Conservation (phyloP, 1,140 invertebrate species). For the Eupristina koningsbergeri region DNA sequence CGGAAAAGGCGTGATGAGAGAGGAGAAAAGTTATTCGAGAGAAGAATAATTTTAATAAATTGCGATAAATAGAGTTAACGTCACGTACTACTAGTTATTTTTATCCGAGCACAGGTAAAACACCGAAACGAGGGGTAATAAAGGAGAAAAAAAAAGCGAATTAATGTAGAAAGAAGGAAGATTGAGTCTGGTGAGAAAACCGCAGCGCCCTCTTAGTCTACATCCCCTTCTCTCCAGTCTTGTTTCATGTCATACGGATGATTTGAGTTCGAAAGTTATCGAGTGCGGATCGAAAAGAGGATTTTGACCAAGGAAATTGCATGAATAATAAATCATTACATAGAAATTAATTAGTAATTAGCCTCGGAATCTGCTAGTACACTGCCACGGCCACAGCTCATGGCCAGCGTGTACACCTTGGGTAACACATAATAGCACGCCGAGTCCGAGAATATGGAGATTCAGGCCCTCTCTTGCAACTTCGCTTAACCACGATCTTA, state of each 20-base stretch:
- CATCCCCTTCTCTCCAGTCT: background rate
- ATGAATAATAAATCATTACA: background rate
- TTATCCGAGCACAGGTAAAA: background rate
- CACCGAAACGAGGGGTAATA: background rate
- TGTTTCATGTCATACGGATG: background rate
- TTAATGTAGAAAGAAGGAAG: background rate
- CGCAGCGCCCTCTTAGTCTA: conserved; percentile 17
- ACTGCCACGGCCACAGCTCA: background rate
- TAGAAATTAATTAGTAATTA: too few relatives aligned
- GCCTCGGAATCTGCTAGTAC: background rate
- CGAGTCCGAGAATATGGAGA: conserved; percentile 22
- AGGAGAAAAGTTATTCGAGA: too few relatives aligned
- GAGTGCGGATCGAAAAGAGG: background rate
- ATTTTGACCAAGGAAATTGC: too few relatives aligned
- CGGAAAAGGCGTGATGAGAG: too few relatives aligned
- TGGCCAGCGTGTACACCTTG: background rate
- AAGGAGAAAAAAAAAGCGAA: too few relatives aligned
- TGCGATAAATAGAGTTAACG: background rate
- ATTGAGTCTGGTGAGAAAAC: background rate
- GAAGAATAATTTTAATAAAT: too few relatives aligned
- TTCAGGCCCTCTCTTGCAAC: conserved; percentile 26
- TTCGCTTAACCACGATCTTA: conserved; percentile 27
- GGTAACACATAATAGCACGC: background rate
- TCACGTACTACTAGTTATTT: background rate
- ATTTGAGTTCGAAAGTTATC: background rate